phyloP scores from a whole-genome alignment of 2,888 invertebrate genomes.

The Lomographa bimaculata region DNA sequence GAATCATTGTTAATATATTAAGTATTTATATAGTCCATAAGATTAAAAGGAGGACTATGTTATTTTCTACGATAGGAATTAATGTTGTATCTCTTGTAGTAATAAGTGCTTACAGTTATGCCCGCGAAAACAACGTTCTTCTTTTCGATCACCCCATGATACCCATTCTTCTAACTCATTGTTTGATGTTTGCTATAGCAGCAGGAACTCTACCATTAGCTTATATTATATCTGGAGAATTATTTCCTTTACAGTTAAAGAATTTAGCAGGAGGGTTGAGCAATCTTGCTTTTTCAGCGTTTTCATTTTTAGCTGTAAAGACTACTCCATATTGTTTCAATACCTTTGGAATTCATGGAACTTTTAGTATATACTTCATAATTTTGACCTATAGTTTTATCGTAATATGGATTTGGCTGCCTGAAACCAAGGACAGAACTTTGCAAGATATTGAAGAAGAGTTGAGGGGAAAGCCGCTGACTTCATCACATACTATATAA shows the following conservation, averaged over 20 bases:
- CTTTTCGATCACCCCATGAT: slow-evolving; percentile 37
- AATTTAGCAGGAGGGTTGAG: slow-evolving; percentile 69
- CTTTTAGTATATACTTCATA: too few relatives aligned
- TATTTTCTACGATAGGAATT: slow-evolving; percentile 35
- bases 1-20: slow-evolving; percentile 39
- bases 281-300: slow-evolving; percentile 53
- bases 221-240: slow-evolving; percentile 85
- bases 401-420: too few relatives aligned
- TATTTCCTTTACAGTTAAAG: slow-evolving; percentile 80
- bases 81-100: slow-evolving; percentile 35
- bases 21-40: slow-evolving; percentile 41
- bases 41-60: slow-evolving; percentile 40
- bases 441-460: too few relatives aligned
- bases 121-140: slow-evolving; percentile 30
- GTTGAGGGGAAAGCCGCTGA: too few relatives aligned
- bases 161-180: slow-evolving; percentile 22
- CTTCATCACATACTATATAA: too few relatives aligned
- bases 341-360: too few relatives aligned
- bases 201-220: slow-evolving; percentile 70
- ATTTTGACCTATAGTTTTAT: too few relatives aligned
- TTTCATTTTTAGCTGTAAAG: slow-evolving; percentile 60
- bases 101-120: slow-evolving; percentile 39
- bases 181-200: slow-evolving; percentile 35
- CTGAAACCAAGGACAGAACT: too few relatives aligned
- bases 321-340: slow-evolving; percentile 55